Conservation (phyloP, 2,113 vertebrate genomes). For the Brienomyrus brachyistius region DNA sequence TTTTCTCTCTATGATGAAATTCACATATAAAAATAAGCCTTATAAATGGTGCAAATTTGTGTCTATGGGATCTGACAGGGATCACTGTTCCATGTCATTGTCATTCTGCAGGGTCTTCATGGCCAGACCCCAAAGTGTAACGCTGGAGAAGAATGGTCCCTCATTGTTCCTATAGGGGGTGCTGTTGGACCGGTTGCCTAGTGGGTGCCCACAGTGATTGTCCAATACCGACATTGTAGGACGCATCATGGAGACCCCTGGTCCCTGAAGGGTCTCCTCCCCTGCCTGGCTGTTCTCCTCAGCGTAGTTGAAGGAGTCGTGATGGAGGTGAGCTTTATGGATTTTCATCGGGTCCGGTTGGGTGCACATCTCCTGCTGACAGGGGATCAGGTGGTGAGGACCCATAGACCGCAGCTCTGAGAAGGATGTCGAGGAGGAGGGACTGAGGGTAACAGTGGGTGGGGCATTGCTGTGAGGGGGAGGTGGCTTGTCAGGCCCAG, state of each 20-base stretch:
- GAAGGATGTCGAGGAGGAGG: slow-evolving; percentile 43
- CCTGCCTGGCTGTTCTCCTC: slow-evolving; percentile 23
- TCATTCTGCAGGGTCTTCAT: slow-evolving; percentile 92
- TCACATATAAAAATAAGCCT: neutral
- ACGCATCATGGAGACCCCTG: slow-evolving; percentile 38
- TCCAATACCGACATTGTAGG: slow-evolving; percentile 54
- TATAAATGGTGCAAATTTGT: neutral
- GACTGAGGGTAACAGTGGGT: slow-evolving; percentile 51
- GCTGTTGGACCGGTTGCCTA: slow-evolving; percentile 42
- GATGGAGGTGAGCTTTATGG: slow-evolving; percentile 53
- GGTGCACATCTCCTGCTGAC: slow-evolving; percentile 51
- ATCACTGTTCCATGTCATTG: slow-evolving; percentile 74
- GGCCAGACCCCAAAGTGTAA: slow-evolving; percentile 83
- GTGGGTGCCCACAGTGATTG: slow-evolving; percentile 49
- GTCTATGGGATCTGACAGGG: neutral
- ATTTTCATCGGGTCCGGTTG: slow-evolving; percentile 50
- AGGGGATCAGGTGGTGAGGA: slow-evolving; percentile 51
- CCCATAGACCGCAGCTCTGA: slow-evolving; percentile 61
- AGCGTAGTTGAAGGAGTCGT: slow-evolving; percentile 21
- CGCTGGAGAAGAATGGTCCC: slow-evolving; percentile 79
- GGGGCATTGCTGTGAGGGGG: slow-evolving; percentile 22
- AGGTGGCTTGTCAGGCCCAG: slow-evolving; percentile 39
- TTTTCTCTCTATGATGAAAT: neutral
- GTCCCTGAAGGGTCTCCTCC: slow-evolving; percentile 42
- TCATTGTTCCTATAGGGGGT: slow-evolving; percentile 57